Evolutionary conservation across 2,888 invertebrate genomes (phyloP), one percentile per base, ranked within the genome.

Genomic region (Ophion slaviceki): DNA sequence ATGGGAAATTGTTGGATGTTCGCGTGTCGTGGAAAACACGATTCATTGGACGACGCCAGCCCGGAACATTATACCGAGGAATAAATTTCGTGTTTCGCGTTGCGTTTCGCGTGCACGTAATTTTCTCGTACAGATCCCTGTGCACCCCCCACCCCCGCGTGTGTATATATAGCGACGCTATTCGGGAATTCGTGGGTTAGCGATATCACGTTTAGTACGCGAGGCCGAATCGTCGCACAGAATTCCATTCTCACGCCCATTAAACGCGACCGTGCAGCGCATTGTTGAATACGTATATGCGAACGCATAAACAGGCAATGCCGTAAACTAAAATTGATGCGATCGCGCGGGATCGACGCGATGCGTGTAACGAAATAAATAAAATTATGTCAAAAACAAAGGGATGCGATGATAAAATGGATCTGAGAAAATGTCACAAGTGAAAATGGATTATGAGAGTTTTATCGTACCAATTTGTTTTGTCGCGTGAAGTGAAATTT

Each of bases 51-150:
- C 66, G 61, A 36, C 53, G 53, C 62, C 57, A 20, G 40, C 14
- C 45, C 45, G 72, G 81, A 78, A 78, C 84, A 77, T 74, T 70
- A 85, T 82, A 17, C 53, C 75, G 84, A 66, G 76, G 80, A 84
- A 76, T 84, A 81, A 85, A 85, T 85, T 78, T 72, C 66, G 66
- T 67, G 76, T 76, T 80, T 61, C 78, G 67, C 40, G 66, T 78
- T 47, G 83, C 74, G 72, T 83, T 79, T 79, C 67, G 67, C 68
- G 78, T 72, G 53, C 76, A 57, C 76, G 80, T 84, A 81, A 85
- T 81, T 81, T 85, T 85, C 81, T 76, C 64, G 24, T 24, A 62
- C 79, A 53, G 47, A 62, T 36, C 64, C 10, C 36, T 7, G 17
- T 53, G 17, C 53, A 5, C 0, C 40, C 62, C 40, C 79, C 62